Base-by-base conservation (phyloP, 2,113 vertebrate species). In the Capricornis sumatraensis region DNA sequence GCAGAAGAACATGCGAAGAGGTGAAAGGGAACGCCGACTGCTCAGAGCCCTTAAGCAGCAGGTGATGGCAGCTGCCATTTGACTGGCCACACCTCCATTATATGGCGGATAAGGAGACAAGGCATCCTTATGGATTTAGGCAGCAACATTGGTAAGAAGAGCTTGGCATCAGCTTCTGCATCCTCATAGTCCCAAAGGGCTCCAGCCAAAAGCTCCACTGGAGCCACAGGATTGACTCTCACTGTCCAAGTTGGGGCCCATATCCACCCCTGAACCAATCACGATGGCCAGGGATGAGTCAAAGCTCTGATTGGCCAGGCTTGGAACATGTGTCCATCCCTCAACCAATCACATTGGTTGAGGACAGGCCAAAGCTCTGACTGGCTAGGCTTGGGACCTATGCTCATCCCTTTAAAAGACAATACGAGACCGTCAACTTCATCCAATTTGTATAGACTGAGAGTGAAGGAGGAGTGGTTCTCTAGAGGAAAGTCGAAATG, bases 51-150 rank as follows among this genome's bases (percentile, higher is more conserved):
- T 50, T 43, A 57, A 71, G 50, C 25, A 57, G 5, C 55, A 40
- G 7, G 1, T 21, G 2, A 28, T 1, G 25, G 82, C 40, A n/a
- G 57, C 87, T 74, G 5, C 36, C 7, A 14, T 14, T 50, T 13
- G 19, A 40, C 76, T 10, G 67, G 23, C 16, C 57, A 36, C 43
- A 40, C 33, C 33, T 21, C 45, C 50, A 4, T 10, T 17, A 45
- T 15, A 8, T 40, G 84, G 33, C 27, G 0, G 14, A 23, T 21
- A 36, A 86, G 71, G 55, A 91, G 8, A 45, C 33, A 25, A 12
- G 0, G 1, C 5, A 1, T 2, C n/a, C 50, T 6, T 3, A 0
- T 36, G n/a, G 55, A 25, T 47, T 67, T 28, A 87, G 30, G 28
- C 7, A 50, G 81, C 79, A 50, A 55, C 21, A 2, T 27, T 3